Percentiles rank a stretch among this genome's conserved stretches.
Evolutionary conservation across 2,113 vertebrate genomes (phyloP).

Genomic region (Eptesicus fuscus): DNA sequence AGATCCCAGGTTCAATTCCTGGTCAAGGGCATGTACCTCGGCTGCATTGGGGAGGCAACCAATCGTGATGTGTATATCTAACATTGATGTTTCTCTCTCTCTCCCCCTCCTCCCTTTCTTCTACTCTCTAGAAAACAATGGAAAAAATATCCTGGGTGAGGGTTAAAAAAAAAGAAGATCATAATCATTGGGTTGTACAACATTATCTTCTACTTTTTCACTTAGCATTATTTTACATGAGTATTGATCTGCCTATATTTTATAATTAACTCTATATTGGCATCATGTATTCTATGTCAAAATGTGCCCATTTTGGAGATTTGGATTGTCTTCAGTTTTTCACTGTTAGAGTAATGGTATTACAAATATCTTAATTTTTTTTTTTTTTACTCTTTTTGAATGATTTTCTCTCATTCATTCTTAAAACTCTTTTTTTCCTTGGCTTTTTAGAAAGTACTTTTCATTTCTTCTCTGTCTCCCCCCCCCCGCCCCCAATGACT

Average conservation of each 20-base stretch:
- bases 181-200: background rate
- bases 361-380: background rate
- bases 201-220: background rate
- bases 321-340: conserved; percentile 8
- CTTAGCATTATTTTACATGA: conserved; percentile 8
- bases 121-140: too few species aligned
- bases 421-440: background rate
- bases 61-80: too few species aligned
- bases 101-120: too few species aligned
- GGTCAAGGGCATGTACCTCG: too few species aligned
- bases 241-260: background rate
- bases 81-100: too few species aligned
- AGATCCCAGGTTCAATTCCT: too few species aligned
- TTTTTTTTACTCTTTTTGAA: background rate
- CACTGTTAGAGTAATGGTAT: background rate
- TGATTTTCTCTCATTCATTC: background rate
- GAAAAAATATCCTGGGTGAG: too few species aligned
- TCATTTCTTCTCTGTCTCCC: background rate
- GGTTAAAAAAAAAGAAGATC: too few species aligned
- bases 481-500: background rate
- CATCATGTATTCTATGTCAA: background rate
- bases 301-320: background rate
- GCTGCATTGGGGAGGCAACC: too few species aligned
- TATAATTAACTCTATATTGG: background rate
- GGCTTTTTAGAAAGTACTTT: background rate